Percentiles rank a stretch among this genome's conserved stretches.
These are phyloP conservation scores for Anthonomus grandis DNA, from an alignment of 1,140 invertebrate genomes.

Conservation along the genomic window DNA sequence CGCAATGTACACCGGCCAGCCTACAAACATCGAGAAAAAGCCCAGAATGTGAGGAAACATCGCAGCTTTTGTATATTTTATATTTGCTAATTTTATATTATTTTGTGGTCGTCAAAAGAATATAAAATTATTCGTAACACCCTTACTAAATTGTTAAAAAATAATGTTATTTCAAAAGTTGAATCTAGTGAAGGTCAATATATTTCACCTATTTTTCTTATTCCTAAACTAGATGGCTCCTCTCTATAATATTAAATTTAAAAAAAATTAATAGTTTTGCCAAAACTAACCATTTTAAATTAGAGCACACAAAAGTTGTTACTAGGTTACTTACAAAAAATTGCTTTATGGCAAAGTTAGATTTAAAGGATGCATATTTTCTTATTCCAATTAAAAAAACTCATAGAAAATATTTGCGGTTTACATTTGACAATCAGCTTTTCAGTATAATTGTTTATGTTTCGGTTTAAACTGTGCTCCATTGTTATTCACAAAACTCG, in stretches of 20 bases:
- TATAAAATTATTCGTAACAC: background rate
- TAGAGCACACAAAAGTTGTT: too few species aligned
- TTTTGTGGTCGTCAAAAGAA: too few species aligned
- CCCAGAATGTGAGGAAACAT: too few species aligned
- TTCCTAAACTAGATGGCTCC: background rate
- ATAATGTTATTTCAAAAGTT: background rate
- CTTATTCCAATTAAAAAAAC: slow-evolving; percentile 21
- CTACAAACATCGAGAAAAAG: too few species aligned
- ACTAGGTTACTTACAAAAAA: background rate
- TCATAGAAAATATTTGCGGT: slow-evolving; percentile 35
- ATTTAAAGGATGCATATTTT: slow-evolving; percentile 26
- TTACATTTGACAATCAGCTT: slow-evolving; percentile 25
- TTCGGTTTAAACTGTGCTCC: slow-evolving; percentile 23
- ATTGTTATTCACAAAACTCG: slow-evolving; percentile 31
- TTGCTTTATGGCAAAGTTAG: slow-evolving; percentile 7
- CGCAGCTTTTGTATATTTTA: too few species aligned
- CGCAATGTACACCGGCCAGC: too few species aligned
- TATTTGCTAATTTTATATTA: background rate
- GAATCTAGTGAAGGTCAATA: background rate
- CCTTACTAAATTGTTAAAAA: background rate
- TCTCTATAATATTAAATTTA: slow-evolving; percentile 7
- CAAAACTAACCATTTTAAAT: slow-evolving; percentile 15
- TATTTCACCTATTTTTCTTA: background rate
- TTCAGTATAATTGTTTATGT: slow-evolving; percentile 29
- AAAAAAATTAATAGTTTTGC: background rate